Percentiles rank a stretch among this genome's conserved stretches.
These are phyloP conservation scores for Machimus rusticus DNA, from an alignment of 2,888 invertebrate genomes.

Conservation along the genomic window DNA sequence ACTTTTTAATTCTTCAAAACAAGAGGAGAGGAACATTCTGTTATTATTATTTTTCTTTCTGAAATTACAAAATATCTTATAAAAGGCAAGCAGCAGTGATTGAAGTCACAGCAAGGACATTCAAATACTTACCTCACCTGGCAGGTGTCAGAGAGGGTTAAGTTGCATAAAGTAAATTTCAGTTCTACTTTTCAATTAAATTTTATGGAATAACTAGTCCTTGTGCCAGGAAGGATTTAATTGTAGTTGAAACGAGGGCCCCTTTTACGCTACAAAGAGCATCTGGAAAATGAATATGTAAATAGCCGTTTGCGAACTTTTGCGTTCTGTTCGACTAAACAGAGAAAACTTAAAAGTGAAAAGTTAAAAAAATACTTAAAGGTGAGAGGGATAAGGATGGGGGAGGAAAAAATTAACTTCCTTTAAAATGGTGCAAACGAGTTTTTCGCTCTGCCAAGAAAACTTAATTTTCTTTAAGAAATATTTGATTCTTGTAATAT, in stretches of 20 bases:
- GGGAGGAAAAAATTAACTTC: not conserved
- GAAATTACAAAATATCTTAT: not conserved
- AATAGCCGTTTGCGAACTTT: slow-evolving; percentile 21
- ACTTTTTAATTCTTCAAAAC: not conserved
- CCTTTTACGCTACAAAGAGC: not conserved
- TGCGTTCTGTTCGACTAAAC: slow-evolving; percentile 23
- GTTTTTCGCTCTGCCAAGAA: slow-evolving; percentile 8
- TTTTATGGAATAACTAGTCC: not conserved
- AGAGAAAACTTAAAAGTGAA: slow-evolving; percentile 16
- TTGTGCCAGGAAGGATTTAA: not conserved
- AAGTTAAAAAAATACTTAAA: not conserved
- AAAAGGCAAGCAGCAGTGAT: not conserved
- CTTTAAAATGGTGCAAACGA: slow-evolving; percentile 22
- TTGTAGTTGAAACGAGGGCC: not conserved
- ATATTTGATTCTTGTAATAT: slow-evolving; percentile 32
- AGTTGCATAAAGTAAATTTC: not conserved
- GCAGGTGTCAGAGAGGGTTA: not conserved
- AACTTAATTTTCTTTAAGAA: slow-evolving; percentile 32
- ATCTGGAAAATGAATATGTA: slow-evolving; percentile 27
- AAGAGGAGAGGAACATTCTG: no score
- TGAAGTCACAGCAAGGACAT: not conserved
- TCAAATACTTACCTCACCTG: not conserved
- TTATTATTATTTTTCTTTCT: not conserved
- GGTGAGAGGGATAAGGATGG: not conserved
- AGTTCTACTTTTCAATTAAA: slow-evolving; percentile 2